A percentile compares a stretch with the other conserved stretches of the same genome.
These are phyloP conservation scores for Pandion haliaetus DNA, from an alignment of 2,113 vertebrate genomes.

Conservation along the genomic window DNA sequence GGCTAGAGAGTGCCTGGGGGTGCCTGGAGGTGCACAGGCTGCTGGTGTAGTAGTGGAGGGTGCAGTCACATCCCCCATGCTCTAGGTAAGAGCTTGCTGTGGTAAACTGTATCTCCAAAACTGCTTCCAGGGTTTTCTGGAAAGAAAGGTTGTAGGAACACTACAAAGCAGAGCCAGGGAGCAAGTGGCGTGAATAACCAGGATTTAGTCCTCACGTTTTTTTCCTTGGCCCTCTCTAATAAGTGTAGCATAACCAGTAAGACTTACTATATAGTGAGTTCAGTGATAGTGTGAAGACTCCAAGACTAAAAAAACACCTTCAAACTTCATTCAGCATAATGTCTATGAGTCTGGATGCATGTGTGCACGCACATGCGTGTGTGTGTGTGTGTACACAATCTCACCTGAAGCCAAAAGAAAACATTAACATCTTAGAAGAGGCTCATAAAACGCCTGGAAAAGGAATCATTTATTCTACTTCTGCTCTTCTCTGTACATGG, in stretches of 20 bases:
- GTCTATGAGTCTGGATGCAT: not conserved
- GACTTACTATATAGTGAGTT: not conserved
- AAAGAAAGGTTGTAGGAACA: not conserved
- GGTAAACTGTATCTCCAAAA: not conserved
- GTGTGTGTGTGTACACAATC: too few relatives aligned
- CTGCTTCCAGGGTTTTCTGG: not conserved
- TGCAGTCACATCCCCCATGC: not conserved
- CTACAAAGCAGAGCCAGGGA: not conserved
- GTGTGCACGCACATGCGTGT: fast-evolving
- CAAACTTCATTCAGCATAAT: not conserved
- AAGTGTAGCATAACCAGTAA: not conserved
- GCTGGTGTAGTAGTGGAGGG: not conserved
- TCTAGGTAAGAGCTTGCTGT: not conserved
- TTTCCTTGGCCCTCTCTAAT: not conserved
- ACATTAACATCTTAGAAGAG: not conserved
- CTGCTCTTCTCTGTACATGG: not conserved
- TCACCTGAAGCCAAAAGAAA: not conserved
- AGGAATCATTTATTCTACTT: fast-evolving
- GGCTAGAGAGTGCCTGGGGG: not conserved
- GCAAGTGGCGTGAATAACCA: not conserved
- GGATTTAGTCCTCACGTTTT: not conserved
- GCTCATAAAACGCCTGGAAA: not conserved
- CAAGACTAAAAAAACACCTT: not conserved
- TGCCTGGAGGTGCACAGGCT: not conserved
- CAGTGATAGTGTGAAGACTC: not conserved